Conservation (phyloP, 2,113 vertebrate species). For the Hylia prasina region DNA sequence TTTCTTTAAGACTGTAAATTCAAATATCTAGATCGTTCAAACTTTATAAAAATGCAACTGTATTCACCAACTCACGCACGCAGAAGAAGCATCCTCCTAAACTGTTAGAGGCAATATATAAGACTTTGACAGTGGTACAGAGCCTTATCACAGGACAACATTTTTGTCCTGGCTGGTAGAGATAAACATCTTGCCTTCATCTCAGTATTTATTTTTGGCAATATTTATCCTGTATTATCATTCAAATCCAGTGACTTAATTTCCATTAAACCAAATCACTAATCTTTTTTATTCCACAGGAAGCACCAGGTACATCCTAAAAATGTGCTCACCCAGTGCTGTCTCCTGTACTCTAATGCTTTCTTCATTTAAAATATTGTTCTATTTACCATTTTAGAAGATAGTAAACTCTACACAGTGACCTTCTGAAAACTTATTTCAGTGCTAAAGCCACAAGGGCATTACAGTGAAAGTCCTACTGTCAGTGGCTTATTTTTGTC, state of each 20-base stretch:
- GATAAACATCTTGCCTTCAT: slow-evolving; percentile 51
- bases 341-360: background rate
- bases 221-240: slow-evolving; percentile 62
- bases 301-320: slow-evolving; percentile 52
- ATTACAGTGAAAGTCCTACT: background rate
- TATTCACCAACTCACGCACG: background rate
- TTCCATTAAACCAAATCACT: slow-evolving; percentile 57
- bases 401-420: background rate
- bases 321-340: background rate
- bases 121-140: background rate
- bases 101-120: background rate
- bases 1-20: background rate
- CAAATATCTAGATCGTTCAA: background rate
- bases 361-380: slow-evolving; percentile 13
- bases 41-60: background rate
- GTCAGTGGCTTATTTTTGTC: background rate
- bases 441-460: background rate
- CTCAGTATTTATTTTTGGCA: slow-evolving; percentile 62
- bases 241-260: slow-evolving; percentile 66
- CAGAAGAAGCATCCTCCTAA: background rate
- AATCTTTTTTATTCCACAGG: slow-evolving; percentile 57
- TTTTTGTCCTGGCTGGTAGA: slow-evolving; percentile 2
- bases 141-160: background rate
- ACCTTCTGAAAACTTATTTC: background rate
- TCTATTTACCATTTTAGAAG: background rate